Evolutionary conservation across 2,113 vertebrate species (phyloP), one percentile per base, ranked within the genome.

Genomic region (Hydrolagus affinis): DNA sequence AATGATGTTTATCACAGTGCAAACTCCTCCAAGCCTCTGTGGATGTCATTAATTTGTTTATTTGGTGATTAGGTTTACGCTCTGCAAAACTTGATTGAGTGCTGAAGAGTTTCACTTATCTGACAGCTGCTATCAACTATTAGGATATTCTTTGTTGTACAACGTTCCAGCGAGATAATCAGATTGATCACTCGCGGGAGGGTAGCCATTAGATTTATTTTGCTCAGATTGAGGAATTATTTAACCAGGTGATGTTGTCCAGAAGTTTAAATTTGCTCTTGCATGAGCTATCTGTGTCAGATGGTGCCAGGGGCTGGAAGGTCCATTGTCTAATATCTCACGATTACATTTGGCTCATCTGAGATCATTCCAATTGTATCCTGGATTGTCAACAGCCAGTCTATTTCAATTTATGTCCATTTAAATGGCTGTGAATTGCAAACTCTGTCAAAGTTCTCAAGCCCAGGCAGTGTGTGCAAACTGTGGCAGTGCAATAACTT

Each of bases 21-120:
- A 78, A 62, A 78, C 62, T 59, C 12, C 23, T 64, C 62, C 28
- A 80, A 60, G n/a, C 17, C 62, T 80, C 11, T 10, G 75, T 21
- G 12, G 70, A 11, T 62, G n/a, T 25, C 76, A 80, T 25, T 80
- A 62, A 80, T 80, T 80, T 62, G 62, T 80, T 80, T 80, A 44
- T 80, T n/a, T 8, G 28, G 21, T 62, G 62, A 80, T 80, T 62
- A 80, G 17, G 17, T 80, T 80, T 57, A 62, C n/a, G 12, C 14
- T 44, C 23, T 28, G n/a, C 4, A 62, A 44, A 80, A 80, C 23
- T 4, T 62, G 28, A 77, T 77, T 77, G 12, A 25, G n/a, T 28
- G 57, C 62, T 80, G 57, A 80, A 80, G 59, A 80, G 60, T 28
- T 64, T 23, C 76, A 62, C 59, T 80, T 80, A 15, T 14, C 59